phyloP scores from a whole-genome alignment of 2,113 vertebrate species.

The Mionectes macconnelli region DNA sequence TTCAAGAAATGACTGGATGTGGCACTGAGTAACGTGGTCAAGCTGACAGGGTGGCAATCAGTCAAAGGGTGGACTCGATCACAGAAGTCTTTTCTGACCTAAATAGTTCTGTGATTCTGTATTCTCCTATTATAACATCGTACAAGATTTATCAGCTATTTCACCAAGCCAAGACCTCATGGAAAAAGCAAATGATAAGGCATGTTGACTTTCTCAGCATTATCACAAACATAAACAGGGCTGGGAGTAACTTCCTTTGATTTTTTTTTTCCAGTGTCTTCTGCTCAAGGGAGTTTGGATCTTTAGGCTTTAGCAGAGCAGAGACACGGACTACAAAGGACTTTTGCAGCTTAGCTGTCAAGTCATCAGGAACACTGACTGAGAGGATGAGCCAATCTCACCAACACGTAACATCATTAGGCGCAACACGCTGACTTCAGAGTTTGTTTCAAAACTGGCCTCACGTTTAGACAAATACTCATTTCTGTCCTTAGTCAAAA shows the following conservation, averaged over 20 bases:
- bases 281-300: neutral
- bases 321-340: accelerated
- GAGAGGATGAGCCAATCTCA: neutral
- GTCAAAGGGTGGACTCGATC: neutral
- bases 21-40: neutral
- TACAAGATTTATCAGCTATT: neutral
- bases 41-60: neutral
- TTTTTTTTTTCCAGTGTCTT: neutral
- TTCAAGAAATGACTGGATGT: neutral
- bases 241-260: neutral
- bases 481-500: neutral
- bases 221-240: neutral
- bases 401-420: neutral
- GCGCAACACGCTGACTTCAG: neutral
- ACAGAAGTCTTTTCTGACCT: neutral
- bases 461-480: neutral
- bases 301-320: neutral
- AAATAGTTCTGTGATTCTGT: neutral
- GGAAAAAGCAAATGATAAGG: neutral
- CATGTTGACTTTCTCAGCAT: neutral
- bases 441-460: neutral
- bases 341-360: neutral
- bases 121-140: neutral
- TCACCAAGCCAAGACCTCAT: neutral
- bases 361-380: neutral